Base-by-base conservation (phyloP, 53 echinoderm and acorn worm genomes). In the Luidia sarsii region DNA sequence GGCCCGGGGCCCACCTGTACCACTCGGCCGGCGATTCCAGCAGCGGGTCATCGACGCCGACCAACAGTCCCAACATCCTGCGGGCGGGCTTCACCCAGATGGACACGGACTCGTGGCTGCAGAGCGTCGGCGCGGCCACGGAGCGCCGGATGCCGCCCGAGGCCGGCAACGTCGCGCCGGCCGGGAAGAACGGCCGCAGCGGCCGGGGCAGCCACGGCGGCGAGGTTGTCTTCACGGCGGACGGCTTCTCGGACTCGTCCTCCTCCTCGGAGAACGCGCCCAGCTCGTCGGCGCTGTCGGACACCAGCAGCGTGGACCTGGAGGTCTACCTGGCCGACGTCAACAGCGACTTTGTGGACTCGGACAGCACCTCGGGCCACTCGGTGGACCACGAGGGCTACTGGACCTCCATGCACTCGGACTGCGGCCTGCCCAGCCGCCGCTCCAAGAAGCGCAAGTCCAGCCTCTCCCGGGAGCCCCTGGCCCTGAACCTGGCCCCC, bases 331-430 rank as follows among this genome's bases (percentile, higher is more conserved):
- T 99, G 63, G 99, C 89, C 4, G 91, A 91, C 39, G 73, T 86
- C 31, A 89, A 83, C 14, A 89, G 90, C 68, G 89, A 91, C 35
- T 89, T 87, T 27, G 73, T 71, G 1, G 93, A 99, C 66, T 86
- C 95, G 7, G 94, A 94, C 68, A 93, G 91, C 53, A 82, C 87
- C 3, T 95, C 95, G 0, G 82, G 87, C 29, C 88, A 88, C 68
- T 96, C 97, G 33, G 84, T 99, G 8, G 99, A 99, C 70, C 91
- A 89, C 16, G 99, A 99, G 46, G 99, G 99, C 5, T 99, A 94
- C 74, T 99, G 93, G 91, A 99, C 99, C 20, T 99, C 99, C 65
- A 99, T 99, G 99, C 93, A 93, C 69, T 93, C 90, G 27, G 99
- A 99, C 71, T 99, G 99, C 82, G 99, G 99, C 15, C 84, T 94